Conservation (phyloP, 2,113 vertebrate genomes). For the Paratilapia polleni region DNA sequence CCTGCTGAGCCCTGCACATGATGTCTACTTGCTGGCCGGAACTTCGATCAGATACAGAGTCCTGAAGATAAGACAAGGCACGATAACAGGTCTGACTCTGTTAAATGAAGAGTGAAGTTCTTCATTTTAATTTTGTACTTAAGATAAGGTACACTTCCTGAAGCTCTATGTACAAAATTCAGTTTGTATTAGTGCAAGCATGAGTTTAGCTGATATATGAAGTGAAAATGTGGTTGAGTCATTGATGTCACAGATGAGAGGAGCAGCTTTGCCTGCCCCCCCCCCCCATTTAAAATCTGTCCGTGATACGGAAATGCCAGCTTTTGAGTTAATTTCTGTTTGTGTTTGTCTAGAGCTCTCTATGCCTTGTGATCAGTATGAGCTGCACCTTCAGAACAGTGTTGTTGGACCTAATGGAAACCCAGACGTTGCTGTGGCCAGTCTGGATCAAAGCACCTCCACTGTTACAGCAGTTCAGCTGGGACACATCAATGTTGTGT, state of each 20-base stretch:
- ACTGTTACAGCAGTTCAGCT: constrained; percentile 73
- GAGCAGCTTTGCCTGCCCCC: not conserved
- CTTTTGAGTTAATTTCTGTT: not conserved
- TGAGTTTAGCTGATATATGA: not conserved
- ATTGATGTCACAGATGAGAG: not conserved
- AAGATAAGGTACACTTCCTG: not conserved
- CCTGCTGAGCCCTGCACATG: constrained; percentile 89
- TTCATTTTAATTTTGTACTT: not conserved
- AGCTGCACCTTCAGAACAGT: constrained; percentile 90
- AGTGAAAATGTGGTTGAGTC: not conserved
- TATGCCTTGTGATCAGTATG: constrained; percentile 94
- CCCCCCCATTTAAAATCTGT: not conserved
- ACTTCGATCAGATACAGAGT: constrained; percentile 91
- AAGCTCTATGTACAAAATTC: not conserved
- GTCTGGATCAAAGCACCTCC: constrained; percentile 83
- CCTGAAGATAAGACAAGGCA: constrained; percentile 94
- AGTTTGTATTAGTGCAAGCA: not conserved
- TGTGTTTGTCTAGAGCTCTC: constrained; percentile 79
- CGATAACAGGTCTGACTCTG: constrained; percentile 86
- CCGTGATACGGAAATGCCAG: not conserved
- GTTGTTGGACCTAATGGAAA: constrained; percentile 74
- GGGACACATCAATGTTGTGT: constrained; percentile 80
- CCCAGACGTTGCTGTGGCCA: constrained; percentile 75
- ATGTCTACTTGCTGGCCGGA: constrained; percentile 91
- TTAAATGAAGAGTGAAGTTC: not conserved